Evolutionary conservation across 1,140 invertebrate genomes (phyloP).

Genomic region (Drosophila mayri): DNA sequence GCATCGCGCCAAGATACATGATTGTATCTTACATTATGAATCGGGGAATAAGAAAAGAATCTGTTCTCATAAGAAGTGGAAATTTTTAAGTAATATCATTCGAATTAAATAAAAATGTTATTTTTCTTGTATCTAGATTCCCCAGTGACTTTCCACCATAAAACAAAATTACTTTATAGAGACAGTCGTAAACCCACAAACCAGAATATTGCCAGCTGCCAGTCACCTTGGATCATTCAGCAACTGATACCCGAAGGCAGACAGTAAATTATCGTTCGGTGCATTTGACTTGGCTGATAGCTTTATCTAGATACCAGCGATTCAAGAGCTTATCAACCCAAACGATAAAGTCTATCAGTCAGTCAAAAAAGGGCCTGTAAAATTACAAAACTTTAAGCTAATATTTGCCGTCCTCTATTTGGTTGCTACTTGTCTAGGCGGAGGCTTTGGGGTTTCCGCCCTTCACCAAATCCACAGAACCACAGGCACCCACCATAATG

Average conservation of each 20-base stretch:
- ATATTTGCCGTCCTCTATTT: slow-evolving; percentile 30
- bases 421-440: slow-evolving; percentile 46
- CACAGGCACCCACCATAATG: slow-evolving; percentile 12
- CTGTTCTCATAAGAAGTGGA: background rate
- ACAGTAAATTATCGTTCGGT: slow-evolving; percentile 31
- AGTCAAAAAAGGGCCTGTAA: slow-evolving; percentile 16
- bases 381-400: slow-evolving; percentile 28
- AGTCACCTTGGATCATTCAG: slow-evolving; percentile 41
- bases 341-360: slow-evolving; percentile 24
- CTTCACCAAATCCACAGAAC: slow-evolving; percentile 43
- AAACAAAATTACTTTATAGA: slow-evolving; percentile 23
- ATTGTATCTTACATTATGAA: slow-evolving; percentile 1
- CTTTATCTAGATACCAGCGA: slow-evolving; percentile 39
- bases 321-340: slow-evolving; percentile 39
- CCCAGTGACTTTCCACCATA: slow-evolving; percentile 34
- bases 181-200: slow-evolving; percentile 18
- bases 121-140: background rate
- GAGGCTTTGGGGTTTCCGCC: slow-evolving; percentile 27
- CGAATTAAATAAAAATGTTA: slow-evolving; percentile 8
- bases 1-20: slow-evolving; percentile 15
- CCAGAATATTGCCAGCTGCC: slow-evolving; percentile 29
- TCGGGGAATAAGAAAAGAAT: background rate
- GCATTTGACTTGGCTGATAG: slow-evolving; percentile 30
- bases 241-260: slow-evolving; percentile 31
- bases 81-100: background rate